These are phyloP conservation scores for Anhinga rufa DNA, from an alignment of 2,113 vertebrate species.

Conservation along the genomic window DNA sequence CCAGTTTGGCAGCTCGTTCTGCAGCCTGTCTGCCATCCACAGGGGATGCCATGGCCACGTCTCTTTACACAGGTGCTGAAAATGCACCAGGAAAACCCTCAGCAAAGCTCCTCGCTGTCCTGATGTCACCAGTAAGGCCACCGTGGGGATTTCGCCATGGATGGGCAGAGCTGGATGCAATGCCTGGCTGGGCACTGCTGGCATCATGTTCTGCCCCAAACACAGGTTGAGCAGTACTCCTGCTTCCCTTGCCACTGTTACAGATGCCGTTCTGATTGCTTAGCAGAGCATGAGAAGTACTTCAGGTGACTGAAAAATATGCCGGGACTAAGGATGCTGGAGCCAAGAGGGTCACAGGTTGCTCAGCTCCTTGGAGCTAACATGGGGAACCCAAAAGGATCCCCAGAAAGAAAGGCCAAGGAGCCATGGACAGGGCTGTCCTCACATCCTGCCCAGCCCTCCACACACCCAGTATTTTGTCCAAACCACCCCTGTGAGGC, in stretches of 20 bases:
- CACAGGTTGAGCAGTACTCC: not conserved
- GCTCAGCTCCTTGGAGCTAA: not conserved
- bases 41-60: not conserved
- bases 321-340: not conserved
- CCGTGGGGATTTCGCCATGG: accelerated
- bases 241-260: accelerated
- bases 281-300: not conserved
- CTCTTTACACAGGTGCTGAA: not conserved
- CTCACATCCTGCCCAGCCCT: not conserved
- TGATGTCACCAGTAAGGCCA: accelerated
- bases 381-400: not conserved
- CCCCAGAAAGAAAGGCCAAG: not conserved
- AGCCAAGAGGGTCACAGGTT: not conserved
- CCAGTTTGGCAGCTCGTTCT: not conserved
- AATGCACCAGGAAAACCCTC: not conserved
- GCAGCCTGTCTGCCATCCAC: not conserved
- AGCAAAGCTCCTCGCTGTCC: not conserved
- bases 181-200: not conserved
- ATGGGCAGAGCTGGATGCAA: not conserved
- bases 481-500: not conserved
- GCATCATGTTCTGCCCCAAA: not conserved
- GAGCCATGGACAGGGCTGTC: not conserved
- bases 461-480: accelerated
- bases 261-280: not conserved
- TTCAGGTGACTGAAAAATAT: not conserved